Base-by-base conservation (phyloP, 1,140 invertebrate genomes). In the Lysiphlebus fabarum region DNA sequence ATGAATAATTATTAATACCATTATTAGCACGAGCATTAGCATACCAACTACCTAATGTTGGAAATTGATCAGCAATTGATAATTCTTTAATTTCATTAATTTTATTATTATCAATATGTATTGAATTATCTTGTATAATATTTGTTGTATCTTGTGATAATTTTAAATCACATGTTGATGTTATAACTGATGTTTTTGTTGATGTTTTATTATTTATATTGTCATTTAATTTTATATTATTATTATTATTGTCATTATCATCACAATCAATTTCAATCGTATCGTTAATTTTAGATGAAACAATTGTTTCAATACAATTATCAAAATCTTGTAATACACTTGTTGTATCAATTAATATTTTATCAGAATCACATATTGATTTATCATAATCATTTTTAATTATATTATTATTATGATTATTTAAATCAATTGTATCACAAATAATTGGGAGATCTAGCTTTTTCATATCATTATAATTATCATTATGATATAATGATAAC, bases 21-120 rank as follows among this genome's bases (percentile, higher is more conserved):
- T 26, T 26, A 57, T 47, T 55, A 68, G 65, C 10, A 62, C 62
- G 2, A 68, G 65, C 58, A 70, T 67, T 54, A 56, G 69, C 65
- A 4, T 68, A 62, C 75, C 75, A 77, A 44, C 68, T 73, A n/a
- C 70, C 71, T 17, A 76, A 51, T 1, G 67, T 73, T n/a, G 75
- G 74, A 65, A 77, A 77, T 45, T 77, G 70, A 44, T 76, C 72
- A 1, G 64, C 34, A 6, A 38, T 65, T 17, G 9, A 44, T 14
- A 65, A 59, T 12, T 53, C 41, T 14, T 60, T 14, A n/a, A 14
- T 38, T 7, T 47, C 47, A 36, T 43, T 56, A 5, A 10, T 6
- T n/a, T n/a, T 26, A n/a, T 45, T 45, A 6, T 45, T 26, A 6
- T 44, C 38, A 4, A 57, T 14, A 37, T 11, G 17, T 10, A 53